Evolutionary conservation across 53 echinoderm and acorn worm species (phyloP), one percentile per base, ranked within the genome.

Genomic region (Arbacia lixula): DNA sequence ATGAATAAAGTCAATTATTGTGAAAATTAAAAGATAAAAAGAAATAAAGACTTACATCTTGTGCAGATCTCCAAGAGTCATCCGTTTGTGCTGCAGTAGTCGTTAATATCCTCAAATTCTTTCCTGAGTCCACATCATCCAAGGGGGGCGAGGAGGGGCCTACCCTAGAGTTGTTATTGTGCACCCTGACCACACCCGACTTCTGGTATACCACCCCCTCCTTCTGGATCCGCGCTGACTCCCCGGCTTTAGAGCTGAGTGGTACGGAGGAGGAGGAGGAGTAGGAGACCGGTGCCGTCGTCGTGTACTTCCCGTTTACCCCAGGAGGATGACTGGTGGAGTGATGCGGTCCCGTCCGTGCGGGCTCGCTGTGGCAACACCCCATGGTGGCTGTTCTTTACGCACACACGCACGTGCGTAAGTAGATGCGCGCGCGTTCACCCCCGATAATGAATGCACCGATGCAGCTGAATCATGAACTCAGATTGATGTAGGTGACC

Each of bases 351-450:
- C 69, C 69, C 17, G 17, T 22, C 41, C 43, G 43, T 29, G 14
- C 43, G 29, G 69, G 69, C 16, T 69, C 43, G 4, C 12, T 42
- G 4, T 42, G 27, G 28, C 69, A 69, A 43, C 69, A 69, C 11
- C 69, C 69, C 69, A 69, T 69, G 69, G 12, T 68, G 42, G 4
- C 43, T 42, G 69, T n/a, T n/a, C n/a, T n/a, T n/a, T n/a, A n/a
- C n/a, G n/a, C n/a, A n/a, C n/a, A n/a, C n/a, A n/a, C n/a, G n/a
- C n/a, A n/a, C n/a, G n/a, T n/a, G n/a, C n/a, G n/a, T n/a, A n/a
- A n/a, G n/a, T n/a, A n/a, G n/a, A n/a, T n/a, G n/a, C n/a, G n/a
- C n/a, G n/a, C n/a, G n/a, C n/a, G n/a, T n/a, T n/a, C n/a, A n/a
- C n/a, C n/a, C n/a, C n/a, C n/a, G n/a, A n/a, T n/a, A n/a, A n/a